A percentile compares a stretch with the other conserved stretches of the same genome.
Evolutionary conservation across 92 coral and sea anemone genomes (phyloP).

Genomic region (Micromussa lordhowensis): DNA sequence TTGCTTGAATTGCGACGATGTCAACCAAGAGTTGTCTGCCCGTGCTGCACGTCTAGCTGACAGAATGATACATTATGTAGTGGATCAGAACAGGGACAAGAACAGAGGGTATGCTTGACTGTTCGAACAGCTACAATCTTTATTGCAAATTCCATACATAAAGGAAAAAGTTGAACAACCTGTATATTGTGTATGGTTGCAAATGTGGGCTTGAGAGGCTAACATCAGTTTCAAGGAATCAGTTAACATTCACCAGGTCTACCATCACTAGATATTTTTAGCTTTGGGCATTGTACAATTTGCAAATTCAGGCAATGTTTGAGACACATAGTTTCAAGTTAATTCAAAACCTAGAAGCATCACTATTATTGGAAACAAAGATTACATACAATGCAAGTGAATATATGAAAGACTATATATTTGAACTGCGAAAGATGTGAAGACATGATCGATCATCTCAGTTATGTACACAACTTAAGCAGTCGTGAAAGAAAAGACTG

Average conservation of each 20-base stretch:
- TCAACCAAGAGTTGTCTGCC: slow-evolving; percentile 87
- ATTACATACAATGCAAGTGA: background rate
- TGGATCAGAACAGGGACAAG: slow-evolving; percentile 91
- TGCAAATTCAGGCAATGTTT: background rate
- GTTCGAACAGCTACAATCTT: background rate
- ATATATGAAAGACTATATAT: no score
- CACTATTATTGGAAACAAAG: background rate
- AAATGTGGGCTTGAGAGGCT: background rate
- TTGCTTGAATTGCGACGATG: slow-evolving; percentile 89
- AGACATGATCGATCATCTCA: no score
- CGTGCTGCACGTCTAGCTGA: slow-evolving; percentile 87
- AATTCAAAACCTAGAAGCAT: background rate
- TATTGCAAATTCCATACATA: no score
- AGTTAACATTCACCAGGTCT: background rate
- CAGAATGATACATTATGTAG: slow-evolving; percentile 83
- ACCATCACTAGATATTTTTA: background rate
- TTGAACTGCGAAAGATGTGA: no score
- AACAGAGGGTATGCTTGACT: slow-evolving; percentile 78
- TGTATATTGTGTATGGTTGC: background rate
- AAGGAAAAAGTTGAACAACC: background rate
- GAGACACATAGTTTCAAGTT: background rate
- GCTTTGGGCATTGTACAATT: background rate
- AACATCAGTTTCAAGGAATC: background rate
- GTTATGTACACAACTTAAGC: no score
- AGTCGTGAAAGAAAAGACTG: no score